Conservation (phyloP, 2,888 invertebrate genomes). For the Argyresthia goedartella region DNA sequence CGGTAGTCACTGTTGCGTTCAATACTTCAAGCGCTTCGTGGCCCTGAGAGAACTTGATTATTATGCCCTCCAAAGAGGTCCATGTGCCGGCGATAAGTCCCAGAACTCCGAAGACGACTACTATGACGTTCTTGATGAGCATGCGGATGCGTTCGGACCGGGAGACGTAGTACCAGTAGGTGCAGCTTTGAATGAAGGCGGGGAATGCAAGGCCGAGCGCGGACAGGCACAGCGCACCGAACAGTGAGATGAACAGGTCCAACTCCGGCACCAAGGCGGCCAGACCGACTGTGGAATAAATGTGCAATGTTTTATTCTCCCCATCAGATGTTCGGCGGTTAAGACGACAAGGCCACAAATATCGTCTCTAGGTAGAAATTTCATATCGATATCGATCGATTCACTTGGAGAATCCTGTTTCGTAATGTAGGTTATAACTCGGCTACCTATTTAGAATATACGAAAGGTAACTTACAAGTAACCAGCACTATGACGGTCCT, state of each 20-base stretch:
- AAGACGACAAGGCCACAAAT: too few relatives aligned
- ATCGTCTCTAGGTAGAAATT: too few relatives aligned
- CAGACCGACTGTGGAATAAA: constrained; percentile 76
- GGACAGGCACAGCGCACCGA: constrained; percentile 92
- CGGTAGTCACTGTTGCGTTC: background rate
- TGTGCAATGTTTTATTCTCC: too few relatives aligned
- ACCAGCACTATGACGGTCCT: constrained; percentile 82
- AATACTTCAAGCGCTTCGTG: background rate
- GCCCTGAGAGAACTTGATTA: constrained; percentile 59
- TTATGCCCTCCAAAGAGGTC: constrained; percentile 76
- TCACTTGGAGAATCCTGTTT: too few relatives aligned
- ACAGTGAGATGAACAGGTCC: constrained; percentile 83
- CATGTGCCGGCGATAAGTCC: constrained; percentile 79
- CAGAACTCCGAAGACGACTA: constrained; percentile 75
- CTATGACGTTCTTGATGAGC: constrained; percentile 71
- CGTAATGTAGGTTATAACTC: too few relatives aligned
- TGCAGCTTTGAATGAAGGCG: constrained; percentile 87
- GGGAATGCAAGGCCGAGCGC: constrained; percentile 92
- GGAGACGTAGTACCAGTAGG: constrained; percentile 79
- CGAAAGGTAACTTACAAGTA: constrained; percentile 95
- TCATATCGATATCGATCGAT: too few relatives aligned
- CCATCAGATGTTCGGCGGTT: too few relatives aligned
- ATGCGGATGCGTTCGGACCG: constrained; percentile 69
- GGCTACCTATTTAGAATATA: too few relatives aligned
- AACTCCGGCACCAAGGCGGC: constrained; percentile 89